Percentiles rank a stretch among this genome's conserved stretches.
Evolutionary conservation across 2,888 invertebrate genomes (phyloP).

Genomic region (Ochropacha duplaris): DNA sequence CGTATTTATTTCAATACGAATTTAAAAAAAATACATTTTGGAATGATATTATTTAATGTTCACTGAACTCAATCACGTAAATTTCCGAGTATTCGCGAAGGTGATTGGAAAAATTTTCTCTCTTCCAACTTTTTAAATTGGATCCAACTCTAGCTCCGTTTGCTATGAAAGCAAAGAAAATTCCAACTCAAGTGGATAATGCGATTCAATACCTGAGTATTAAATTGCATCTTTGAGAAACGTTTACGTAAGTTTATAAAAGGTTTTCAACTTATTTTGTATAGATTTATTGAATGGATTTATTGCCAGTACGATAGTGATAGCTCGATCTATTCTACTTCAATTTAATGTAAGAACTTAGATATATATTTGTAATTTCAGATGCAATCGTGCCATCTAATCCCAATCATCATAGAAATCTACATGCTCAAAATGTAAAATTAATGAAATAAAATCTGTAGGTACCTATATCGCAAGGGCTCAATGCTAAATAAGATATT

Average conservation of each 20-base stretch:
- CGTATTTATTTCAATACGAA: no score
- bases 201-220: constrained; percentile 70
- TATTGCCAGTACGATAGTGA: neutral
- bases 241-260: constrained; percentile 54
- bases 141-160: constrained; percentile 70
- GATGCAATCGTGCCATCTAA: no score
- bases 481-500: no score
- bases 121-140: constrained; percentile 78
- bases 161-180: constrained; percentile 58
- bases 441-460: no score
- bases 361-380: no score
- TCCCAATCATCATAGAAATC: no score
- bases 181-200: constrained; percentile 63
- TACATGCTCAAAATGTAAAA: no score
- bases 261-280: constrained; percentile 28
- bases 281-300: constrained; percentile 2
- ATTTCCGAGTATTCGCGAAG: constrained; percentile 59
- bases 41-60: neutral
- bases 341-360: no score
- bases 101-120: constrained; percentile 80
- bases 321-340: neutral
- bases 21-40: neutral
- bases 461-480: no score
- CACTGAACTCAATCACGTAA: constrained; percentile 61
- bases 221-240: constrained; percentile 75